These are phyloP conservation scores for Protaetia brevitarsis DNA, from an alignment of 1,140 invertebrate species.

Conservation along the genomic window DNA sequence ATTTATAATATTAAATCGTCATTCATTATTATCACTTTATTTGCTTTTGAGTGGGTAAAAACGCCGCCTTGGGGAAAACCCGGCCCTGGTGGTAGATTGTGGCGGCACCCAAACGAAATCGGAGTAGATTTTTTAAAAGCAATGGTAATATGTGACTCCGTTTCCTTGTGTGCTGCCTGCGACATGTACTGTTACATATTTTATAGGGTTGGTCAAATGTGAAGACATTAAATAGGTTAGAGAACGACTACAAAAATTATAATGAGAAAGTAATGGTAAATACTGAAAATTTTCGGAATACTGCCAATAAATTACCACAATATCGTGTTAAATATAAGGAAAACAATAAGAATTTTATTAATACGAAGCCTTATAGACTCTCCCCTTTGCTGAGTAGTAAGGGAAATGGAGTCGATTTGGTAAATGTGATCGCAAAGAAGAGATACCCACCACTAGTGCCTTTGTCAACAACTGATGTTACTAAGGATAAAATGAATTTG, in stretches of 20 bases:
- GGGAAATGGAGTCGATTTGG: slow-evolving; percentile 63
- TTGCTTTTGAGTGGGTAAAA: slow-evolving; percentile 46
- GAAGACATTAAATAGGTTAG: slow-evolving; percentile 36
- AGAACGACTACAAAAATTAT: slow-evolving; percentile 26
- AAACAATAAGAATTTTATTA: slow-evolving; percentile 14
- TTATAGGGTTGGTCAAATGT: slow-evolving; percentile 43
- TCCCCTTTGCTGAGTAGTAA: slow-evolving; percentile 52
- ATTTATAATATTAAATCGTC: slow-evolving; percentile 16
- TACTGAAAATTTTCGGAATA: slow-evolving; percentile 28
- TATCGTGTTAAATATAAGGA: slow-evolving; percentile 3
- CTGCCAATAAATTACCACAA: not conserved
- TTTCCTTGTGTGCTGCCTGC: not conserved
- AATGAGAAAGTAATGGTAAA: slow-evolving; percentile 26
- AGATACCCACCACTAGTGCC: slow-evolving; percentile 48
- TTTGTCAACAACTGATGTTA: slow-evolving; percentile 59
- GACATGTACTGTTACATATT: slow-evolving; percentile 8
- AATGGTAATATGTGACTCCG: slow-evolving; percentile 51
- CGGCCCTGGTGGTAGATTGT: slow-evolving; percentile 61
- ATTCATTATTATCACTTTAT: not conserved
- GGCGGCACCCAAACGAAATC: slow-evolving; percentile 61
- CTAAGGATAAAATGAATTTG: slow-evolving; percentile 40
- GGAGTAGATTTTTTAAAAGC: slow-evolving; percentile 65
- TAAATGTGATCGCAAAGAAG: slow-evolving; percentile 61
- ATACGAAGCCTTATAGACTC: slow-evolving; percentile 46
- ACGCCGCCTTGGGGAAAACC: slow-evolving; percentile 59